Conservation (phyloP, 2,888 invertebrate genomes). For the Aleiodes testaceus region DNA sequence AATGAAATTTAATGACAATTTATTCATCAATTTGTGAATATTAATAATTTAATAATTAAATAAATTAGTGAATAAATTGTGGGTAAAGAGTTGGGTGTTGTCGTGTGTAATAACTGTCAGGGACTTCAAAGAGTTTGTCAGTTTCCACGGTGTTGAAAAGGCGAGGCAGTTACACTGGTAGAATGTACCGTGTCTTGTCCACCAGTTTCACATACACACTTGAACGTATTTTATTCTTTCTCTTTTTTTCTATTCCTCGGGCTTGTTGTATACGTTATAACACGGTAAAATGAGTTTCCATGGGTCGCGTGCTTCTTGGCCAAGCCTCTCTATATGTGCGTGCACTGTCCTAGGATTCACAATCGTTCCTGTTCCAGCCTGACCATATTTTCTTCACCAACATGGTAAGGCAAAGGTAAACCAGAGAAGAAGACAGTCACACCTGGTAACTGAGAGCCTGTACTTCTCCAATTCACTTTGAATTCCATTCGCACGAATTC, state of each 20-base stretch:
- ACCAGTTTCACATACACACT: slow-evolving; percentile 51
- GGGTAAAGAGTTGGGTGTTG: neutral
- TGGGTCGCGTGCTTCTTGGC: slow-evolving; percentile 15
- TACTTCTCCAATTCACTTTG: no score
- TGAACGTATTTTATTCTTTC: slow-evolving; percentile 50
- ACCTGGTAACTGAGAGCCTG: no score
- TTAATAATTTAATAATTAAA: slow-evolving; percentile 21
- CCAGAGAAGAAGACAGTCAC: no score
- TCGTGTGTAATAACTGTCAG: slow-evolving; percentile 30
- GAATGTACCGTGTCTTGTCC: slow-evolving; percentile 31
- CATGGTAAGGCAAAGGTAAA: no score
- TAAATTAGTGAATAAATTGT: slow-evolving; percentile 23
- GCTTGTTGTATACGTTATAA: slow-evolving; percentile 3
- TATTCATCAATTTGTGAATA: no score
- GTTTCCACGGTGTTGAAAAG: slow-evolving; percentile 30
- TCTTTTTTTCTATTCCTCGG: neutral
- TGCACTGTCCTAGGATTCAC: no score
- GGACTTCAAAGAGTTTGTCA: slow-evolving; percentile 25
- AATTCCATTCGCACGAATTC: no score
- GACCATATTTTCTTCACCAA: no score
- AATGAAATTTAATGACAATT: no score
- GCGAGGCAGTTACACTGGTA: slow-evolving; percentile 31
- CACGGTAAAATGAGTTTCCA: slow-evolving; percentile 19
- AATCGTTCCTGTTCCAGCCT: no score
- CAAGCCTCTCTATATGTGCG: no score